A percentile compares a stretch with the other conserved stretches of the same genome.
These are phyloP conservation scores for Pinctada fucata DNA, from an alignment of 2,888 invertebrate species.

Conservation along the genomic window DNA sequence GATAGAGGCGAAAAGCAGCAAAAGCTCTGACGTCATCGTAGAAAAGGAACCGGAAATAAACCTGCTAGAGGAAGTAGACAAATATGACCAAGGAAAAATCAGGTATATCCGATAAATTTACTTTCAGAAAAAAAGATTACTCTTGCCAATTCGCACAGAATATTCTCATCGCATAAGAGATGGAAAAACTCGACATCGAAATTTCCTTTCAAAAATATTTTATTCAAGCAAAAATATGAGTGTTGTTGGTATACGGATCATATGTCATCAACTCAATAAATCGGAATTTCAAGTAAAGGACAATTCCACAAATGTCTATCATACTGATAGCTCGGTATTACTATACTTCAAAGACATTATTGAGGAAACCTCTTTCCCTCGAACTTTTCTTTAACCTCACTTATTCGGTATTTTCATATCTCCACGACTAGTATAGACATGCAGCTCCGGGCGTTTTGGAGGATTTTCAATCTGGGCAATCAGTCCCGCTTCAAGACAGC, in stretches of 20 bases:
- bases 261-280: too few relatives aligned
- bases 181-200: not conserved
- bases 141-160: not conserved
- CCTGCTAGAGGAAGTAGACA: constrained; percentile 72
- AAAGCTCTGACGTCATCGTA: constrained; percentile 6
- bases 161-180: not conserved
- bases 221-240: not conserved
- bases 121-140: too few relatives aligned
- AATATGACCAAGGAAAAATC: constrained; percentile 70
- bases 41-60: constrained; percentile 58
- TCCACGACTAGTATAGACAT: constrained; percentile 77
- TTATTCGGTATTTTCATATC: too few relatives aligned
- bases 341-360: too few relatives aligned
- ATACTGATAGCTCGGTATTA: too few relatives aligned
- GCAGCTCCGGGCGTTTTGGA: constrained; percentile 77
- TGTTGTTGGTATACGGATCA: too few relatives aligned
- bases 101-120: constrained; percentile 57
- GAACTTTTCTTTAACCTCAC: too few relatives aligned
- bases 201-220: not conserved
- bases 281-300: too few relatives aligned
- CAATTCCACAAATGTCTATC: too few relatives aligned
- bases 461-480: constrained; percentile 72
- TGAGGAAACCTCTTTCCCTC: too few relatives aligned
- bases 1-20: constrained; percentile 65
- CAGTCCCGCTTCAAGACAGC: constrained; percentile 72